These are phyloP conservation scores for Calliphora vomitoria DNA, from an alignment of 2,888 invertebrate genomes.

Conservation along the genomic window DNA sequence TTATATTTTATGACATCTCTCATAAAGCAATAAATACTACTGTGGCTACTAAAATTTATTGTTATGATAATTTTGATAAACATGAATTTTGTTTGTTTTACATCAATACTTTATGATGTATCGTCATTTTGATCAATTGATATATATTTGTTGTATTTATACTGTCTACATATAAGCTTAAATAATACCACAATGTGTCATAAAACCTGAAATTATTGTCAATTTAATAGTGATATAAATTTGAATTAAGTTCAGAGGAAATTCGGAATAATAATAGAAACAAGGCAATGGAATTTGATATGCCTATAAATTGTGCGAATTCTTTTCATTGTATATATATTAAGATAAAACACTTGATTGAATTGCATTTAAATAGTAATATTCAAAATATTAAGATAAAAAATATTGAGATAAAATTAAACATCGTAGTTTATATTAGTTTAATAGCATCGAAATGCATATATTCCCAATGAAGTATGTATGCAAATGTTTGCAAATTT, in stretches of 20 bases:
- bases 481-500: not conserved
- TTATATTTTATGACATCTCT: not conserved
- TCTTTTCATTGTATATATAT: not conserved
- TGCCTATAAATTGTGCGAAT: conserved; percentile 7
- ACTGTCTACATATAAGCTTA: not conserved
- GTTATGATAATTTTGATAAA: conserved; percentile 11
- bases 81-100: not conserved
- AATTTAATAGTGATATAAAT: conserved; percentile 14
- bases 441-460: too few species aligned
- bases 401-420: too few species aligned
- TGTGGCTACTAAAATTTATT: conserved; percentile 6
- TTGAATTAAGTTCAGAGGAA: not conserved
- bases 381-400: not conserved
- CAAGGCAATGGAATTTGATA: not conserved
- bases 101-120: conserved; percentile 13
- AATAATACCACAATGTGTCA: not conserved
- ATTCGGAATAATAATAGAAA: not conserved
- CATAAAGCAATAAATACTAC: not conserved
- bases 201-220: conserved; percentile 11
- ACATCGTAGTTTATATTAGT: too few species aligned
- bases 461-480: not conserved
- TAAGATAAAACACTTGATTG: not conserved
- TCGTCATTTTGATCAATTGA: not conserved
- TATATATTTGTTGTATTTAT: not conserved
- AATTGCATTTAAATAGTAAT: too few species aligned